These are phyloP conservation scores for Romanogobio albipinnatus DNA, from an alignment of 2,113 vertebrate genomes.

Conservation along the genomic window DNA sequence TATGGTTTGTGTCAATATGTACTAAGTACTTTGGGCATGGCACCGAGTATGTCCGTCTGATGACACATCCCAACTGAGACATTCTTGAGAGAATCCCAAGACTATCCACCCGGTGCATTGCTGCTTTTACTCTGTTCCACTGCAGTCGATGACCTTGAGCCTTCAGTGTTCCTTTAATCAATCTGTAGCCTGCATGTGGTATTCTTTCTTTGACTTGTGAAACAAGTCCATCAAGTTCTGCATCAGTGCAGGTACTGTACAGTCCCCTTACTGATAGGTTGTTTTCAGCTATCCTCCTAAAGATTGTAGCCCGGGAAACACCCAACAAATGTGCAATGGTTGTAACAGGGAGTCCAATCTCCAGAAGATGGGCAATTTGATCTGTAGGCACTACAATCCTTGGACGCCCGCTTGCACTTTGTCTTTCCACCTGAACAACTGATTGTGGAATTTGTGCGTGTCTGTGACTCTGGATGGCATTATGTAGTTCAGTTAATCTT, in stretches of 20 bases:
- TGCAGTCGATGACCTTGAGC: background rate
- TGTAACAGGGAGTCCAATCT: constrained; percentile 27
- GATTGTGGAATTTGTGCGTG: background rate
- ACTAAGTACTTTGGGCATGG: constrained; percentile 25
- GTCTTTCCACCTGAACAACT: background rate
- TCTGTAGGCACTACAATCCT: background rate
- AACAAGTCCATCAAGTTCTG: constrained; percentile 29
- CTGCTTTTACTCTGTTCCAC: constrained; percentile 6
- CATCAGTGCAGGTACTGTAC: constrained; percentile 28
- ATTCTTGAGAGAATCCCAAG: constrained; percentile 12
- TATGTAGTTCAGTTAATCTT: constrained; percentile 4
- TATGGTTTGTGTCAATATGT: constrained; percentile 43
- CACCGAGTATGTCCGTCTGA: background rate
- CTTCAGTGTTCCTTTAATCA: constrained; percentile 8
- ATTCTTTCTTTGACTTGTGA: constrained; percentile 15
- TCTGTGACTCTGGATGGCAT: constrained; percentile 10
- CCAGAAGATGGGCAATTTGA: background rate
- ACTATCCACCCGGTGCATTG: background rate
- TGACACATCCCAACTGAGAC: background rate
- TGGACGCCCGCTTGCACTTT: background rate
- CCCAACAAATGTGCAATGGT: constrained; percentile 12
- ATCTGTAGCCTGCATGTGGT: constrained; percentile 27
- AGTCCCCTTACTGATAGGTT: background rate
- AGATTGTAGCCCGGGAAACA: constrained; percentile 8
- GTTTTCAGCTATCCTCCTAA: constrained; percentile 1